Base-by-base conservation (phyloP, 2,888 invertebrate genomes). In the Drosophila subquinaria region DNA sequence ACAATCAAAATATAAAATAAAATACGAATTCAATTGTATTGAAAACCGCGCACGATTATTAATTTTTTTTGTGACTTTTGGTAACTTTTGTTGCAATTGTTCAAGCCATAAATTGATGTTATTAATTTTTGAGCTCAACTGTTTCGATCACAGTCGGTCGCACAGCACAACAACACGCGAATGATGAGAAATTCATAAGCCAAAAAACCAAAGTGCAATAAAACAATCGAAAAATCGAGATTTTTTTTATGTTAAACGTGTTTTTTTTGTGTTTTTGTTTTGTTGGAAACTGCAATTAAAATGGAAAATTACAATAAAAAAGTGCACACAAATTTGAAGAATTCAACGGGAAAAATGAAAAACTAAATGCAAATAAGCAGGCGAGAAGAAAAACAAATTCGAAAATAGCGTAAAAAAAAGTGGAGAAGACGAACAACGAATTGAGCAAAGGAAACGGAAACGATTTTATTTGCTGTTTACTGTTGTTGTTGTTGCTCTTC, bases 181-280 rank as follows among this genome's bases (percentile, higher is more conserved):
- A 11, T 9, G 6, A 27, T 6, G 4, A 10, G 23, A 15, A 10
- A 11, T 20, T 3, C 4, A 30, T 13, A 33, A n/a, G 51, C 13
- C 27, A 27, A 27, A 11, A 35, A 42, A 45, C 35, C 6, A 40
- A 60, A 45, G 56, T 43, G 43, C n/a, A 17, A 55, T 33, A 23
- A 20, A 56, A 56, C 33, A 17, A 27, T 27, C 10, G n/a, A 20
- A 40, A 40, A 59, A 17, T 38, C 36, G 15, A 17, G 50, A 33
- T 48, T 27, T 38, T 30, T 3, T 15, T 13, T 42, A 57, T 23
- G 35, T 13, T 13, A 11, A 57, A 45, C 9, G 17, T 36, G 42
- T 53, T 76, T 73, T 20, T 72, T 79, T 74, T 15, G 13, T 40
- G n/a, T 78, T 79, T 74, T 71, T 76, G 73, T 78, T 78, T 20